Evolutionary conservation across 2,888 invertebrate genomes (phyloP).

Genomic region (Mellilla xanthometata): DNA sequence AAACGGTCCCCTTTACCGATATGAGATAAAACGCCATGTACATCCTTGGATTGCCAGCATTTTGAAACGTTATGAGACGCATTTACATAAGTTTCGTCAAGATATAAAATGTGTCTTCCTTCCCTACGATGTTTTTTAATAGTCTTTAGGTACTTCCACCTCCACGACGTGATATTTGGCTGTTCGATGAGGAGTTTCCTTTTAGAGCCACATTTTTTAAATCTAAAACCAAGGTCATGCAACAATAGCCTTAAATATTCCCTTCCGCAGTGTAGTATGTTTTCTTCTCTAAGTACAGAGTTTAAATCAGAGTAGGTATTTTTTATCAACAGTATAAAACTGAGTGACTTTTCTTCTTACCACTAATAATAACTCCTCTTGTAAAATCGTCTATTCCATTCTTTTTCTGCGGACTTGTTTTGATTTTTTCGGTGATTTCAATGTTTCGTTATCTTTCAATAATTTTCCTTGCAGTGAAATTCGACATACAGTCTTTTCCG

Average conservation of each 20-base stretch:
- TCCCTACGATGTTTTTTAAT: neutral
- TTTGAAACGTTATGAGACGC: neutral
- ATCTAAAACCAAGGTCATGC: constrained; percentile 11
- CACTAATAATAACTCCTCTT: constrained; percentile 8
- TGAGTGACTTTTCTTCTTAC: constrained; percentile 21
- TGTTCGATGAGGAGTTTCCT: constrained; percentile 20
- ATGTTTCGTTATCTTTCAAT: too few relatives aligned
- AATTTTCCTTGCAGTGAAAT: too few relatives aligned
- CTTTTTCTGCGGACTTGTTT: constrained; percentile 20
- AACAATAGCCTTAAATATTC: constrained; percentile 12
- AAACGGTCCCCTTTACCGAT: constrained; percentile 12
- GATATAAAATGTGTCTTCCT: constrained; percentile 10
- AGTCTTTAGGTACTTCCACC: constrained; percentile 5
- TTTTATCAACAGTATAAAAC: constrained; percentile 19
- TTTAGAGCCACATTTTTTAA: constrained; percentile 15
- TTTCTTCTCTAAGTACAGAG: too few relatives aligned
- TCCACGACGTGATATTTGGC: constrained; percentile 20
- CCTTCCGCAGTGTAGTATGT: too few relatives aligned
- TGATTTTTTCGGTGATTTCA: too few relatives aligned
- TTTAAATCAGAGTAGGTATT: constrained; percentile 14
- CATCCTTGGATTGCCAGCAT: too few relatives aligned
- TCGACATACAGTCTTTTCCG: too few relatives aligned
- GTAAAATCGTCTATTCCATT: constrained; percentile 9
- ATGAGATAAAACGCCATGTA: neutral
- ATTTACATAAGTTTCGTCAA: constrained; percentile 2